Conservation (phyloP, 2,797 vertebrate genomes). For the Lagodon rhomboides region DNA sequence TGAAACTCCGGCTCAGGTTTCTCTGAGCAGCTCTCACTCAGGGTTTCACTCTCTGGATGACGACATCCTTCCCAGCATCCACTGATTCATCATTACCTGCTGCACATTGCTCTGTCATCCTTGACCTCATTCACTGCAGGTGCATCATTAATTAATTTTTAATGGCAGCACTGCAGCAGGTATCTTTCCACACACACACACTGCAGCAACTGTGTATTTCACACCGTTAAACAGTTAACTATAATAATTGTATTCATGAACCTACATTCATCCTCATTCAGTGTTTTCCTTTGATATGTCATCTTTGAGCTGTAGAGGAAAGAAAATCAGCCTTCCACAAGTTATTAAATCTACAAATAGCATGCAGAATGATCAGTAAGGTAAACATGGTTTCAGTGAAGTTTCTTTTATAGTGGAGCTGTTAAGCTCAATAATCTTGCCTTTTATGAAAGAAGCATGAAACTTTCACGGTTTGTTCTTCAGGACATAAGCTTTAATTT, state of each 20-base stretch:
- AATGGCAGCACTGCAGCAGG: slow-evolving; percentile 19
- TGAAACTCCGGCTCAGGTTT: not conserved
- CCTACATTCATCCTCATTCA: not conserved
- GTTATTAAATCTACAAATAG: not conserved
- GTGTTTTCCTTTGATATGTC: not conserved
- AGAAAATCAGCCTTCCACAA: not conserved
- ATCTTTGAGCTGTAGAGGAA: not conserved
- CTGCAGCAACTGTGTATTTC: not conserved
- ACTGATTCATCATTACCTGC: slow-evolving; percentile 17
- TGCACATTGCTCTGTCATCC: slow-evolving; percentile 2
- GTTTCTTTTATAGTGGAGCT: too few species aligned
- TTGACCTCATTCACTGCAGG: slow-evolving; percentile 29
- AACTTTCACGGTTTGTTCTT: too few species aligned
- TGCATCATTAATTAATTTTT: slow-evolving; percentile 27
- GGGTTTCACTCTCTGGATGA: slow-evolving; percentile 11
- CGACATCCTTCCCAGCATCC: slow-evolving; percentile 11
- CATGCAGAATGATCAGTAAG: not conserved
- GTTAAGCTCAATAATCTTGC: too few species aligned
- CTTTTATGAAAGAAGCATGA: too few species aligned
- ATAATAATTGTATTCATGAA: not conserved
- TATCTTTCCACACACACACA: not conserved
- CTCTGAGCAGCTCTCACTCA: not conserved
- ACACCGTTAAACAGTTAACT: not conserved
- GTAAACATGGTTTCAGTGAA: not conserved
- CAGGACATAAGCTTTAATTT: too few species aligned